A percentile compares a stretch with the other conserved stretches of the same genome.
These are phyloP conservation scores for Uromys caudimaculatus DNA, from an alignment of 2,797 vertebrate species.

Conservation along the genomic window DNA sequence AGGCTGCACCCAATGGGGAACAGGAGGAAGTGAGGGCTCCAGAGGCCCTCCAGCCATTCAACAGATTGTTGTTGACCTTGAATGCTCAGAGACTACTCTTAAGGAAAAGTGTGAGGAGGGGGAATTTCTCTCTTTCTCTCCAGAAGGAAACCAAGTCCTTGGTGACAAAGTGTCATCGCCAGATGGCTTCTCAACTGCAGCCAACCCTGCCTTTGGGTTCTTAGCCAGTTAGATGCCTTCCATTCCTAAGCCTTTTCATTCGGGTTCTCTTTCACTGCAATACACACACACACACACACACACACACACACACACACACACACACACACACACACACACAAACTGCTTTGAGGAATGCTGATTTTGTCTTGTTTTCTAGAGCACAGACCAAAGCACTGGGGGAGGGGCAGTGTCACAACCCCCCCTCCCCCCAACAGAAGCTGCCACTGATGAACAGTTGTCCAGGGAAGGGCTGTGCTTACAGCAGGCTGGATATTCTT, in stretches of 20 bases:
- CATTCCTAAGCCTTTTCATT: background rate
- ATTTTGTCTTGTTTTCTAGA: conserved; percentile 25
- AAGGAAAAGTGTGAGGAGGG: background rate
- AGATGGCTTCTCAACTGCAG: background rate
- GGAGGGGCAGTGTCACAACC: background rate
- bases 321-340: no score
- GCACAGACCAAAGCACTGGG: background rate
- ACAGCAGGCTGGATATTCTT: background rate
- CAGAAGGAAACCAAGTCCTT: background rate
- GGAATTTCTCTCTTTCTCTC: background rate
- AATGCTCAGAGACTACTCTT: conserved; percentile 51
- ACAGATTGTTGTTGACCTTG: background rate
- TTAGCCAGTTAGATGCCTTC: background rate
- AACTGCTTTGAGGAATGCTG: background rate
- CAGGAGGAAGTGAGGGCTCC: conserved; percentile 89
- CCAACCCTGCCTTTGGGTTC: background rate
- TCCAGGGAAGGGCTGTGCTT: background rate
- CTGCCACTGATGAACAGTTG: background rate
- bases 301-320: no score
- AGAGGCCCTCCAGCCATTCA: conserved; percentile 85
- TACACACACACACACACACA: no score
- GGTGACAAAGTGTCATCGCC: background rate
- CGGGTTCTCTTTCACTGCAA: conserved; percentile 2
- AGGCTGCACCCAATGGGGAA: conserved; percentile 93
- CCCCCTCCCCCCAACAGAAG: no score